These are phyloP conservation scores for Sinentomon sp. DNA, from an alignment of 2,888 invertebrate genomes.

Conservation along the genomic window DNA sequence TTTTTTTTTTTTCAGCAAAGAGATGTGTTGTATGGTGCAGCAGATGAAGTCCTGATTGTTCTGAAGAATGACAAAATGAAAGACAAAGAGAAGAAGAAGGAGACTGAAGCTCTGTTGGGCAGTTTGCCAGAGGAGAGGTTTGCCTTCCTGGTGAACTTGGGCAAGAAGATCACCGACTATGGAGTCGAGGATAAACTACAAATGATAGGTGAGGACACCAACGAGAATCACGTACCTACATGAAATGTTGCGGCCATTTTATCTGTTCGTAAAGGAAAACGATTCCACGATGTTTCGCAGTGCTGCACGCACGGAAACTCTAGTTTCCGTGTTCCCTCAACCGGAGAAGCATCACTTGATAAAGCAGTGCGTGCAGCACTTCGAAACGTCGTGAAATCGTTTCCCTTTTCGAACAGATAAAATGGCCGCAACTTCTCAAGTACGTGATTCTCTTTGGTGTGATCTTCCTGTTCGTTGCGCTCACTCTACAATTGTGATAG, in stretches of 20 bases:
- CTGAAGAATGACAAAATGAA: conserved; percentile 83
- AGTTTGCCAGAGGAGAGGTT: conserved; percentile 65
- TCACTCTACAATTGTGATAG: conserved; percentile 3
- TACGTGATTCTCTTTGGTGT: too few species aligned
- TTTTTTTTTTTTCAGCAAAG: conserved; percentile 35
- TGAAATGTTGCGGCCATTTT: background rate
- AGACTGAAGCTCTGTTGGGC: conserved; percentile 64
- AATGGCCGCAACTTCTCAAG: too few species aligned
- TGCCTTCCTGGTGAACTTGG: conserved; percentile 77
- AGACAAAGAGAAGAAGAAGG: conserved; percentile 73
- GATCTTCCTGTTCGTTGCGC: too few species aligned
- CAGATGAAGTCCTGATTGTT: conserved; percentile 88
- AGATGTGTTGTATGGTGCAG: conserved; percentile 89
- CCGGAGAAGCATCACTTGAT: too few species aligned
- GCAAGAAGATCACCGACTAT: conserved; percentile 95
- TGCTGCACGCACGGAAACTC: too few species aligned
- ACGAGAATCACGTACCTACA: background rate
- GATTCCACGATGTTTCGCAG: too few species aligned
- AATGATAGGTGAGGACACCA: conserved; percentile 20
- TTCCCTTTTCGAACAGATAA: too few species aligned
- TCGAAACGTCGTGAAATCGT: too few species aligned
- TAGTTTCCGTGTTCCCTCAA: too few species aligned
- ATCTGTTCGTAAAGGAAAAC: too few species aligned
- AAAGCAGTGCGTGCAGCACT: too few species aligned
- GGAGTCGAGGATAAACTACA: conserved; percentile 33